phyloP scores from a whole-genome alignment of 2,888 invertebrate species.

The Eurytoma californica region DNA sequence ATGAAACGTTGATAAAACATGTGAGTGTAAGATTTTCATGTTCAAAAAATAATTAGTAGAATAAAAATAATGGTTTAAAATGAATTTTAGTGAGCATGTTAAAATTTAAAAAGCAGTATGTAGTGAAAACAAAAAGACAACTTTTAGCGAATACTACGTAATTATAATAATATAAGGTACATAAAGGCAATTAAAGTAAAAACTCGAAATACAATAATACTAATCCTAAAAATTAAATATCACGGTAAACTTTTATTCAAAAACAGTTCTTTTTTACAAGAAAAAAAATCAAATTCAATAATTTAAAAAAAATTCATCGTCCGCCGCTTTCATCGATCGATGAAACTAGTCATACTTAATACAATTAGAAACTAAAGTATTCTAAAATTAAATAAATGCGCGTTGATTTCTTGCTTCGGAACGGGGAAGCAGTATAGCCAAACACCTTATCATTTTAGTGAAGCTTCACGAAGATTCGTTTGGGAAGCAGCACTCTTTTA shows the following conservation, averaged over 20 bases:
- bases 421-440: background rate
- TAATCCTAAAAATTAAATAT: background rate
- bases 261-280: background rate
- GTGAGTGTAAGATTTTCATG: too few species aligned
- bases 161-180: background rate
- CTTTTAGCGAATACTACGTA: too few species aligned
- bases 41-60: too few species aligned
- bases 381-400: background rate
- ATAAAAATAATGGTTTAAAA: too few species aligned
- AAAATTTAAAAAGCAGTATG: too few species aligned
- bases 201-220: background rate
- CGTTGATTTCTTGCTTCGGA: background rate
- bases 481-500: conserved; percentile 10
- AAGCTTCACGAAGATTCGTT: conserved; percentile 2
- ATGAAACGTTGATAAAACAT: too few species aligned
- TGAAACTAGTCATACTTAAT: background rate
- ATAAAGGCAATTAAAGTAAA: background rate
- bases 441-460: background rate
- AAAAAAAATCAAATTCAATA: background rate
- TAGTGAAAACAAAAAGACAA: too few species aligned
- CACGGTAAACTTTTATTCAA: background rate
- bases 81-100: too few species aligned
- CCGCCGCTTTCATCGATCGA: background rate
- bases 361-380: too few species aligned
- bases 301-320: conserved; percentile 1